These are phyloP conservation scores for Silurus asotus DNA, from an alignment of 2,113 vertebrate species.

Conservation along the genomic window DNA sequence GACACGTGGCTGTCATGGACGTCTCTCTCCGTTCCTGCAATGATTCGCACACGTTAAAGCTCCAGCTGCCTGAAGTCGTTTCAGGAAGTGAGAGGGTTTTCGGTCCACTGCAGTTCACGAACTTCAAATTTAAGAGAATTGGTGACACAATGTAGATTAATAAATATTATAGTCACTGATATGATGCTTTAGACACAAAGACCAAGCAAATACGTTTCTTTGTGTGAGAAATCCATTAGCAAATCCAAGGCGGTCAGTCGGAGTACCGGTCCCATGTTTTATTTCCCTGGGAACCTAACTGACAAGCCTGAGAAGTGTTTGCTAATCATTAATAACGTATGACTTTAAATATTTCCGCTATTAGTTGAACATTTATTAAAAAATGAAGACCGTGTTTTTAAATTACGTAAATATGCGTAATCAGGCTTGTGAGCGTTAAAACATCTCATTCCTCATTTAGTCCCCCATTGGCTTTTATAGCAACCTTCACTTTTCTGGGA, in stretches of 20 bases:
- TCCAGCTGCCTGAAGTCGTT: neutral
- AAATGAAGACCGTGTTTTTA: no score
- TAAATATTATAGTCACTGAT: neutral
- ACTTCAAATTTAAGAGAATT: neutral
- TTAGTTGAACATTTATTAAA: no score
- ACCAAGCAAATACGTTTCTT: no score
- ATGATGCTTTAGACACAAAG: neutral
- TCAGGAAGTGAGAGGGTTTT: conserved; percentile 34
- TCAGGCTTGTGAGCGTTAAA: no score
- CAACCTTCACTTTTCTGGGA: no score
- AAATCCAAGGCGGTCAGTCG: no score
- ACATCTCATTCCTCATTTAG: no score
- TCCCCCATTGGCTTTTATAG: no score
- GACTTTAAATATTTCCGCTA: no score
- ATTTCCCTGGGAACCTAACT: neutral
- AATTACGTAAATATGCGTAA: no score
- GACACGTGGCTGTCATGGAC: conserved; percentile 14
- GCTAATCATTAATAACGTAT: neutral
- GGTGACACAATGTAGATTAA: neutral
- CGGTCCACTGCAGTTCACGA: neutral
- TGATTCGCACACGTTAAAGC: neutral
- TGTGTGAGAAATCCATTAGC: neutral
- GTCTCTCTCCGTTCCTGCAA: neutral
- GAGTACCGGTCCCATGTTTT: neutral
- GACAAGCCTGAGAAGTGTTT: neutral